Percentiles rank a stretch among this genome's conserved stretches.
Conservation (phyloP, 2,888 invertebrate genomes). For the Gortyna flavago region DNA sequence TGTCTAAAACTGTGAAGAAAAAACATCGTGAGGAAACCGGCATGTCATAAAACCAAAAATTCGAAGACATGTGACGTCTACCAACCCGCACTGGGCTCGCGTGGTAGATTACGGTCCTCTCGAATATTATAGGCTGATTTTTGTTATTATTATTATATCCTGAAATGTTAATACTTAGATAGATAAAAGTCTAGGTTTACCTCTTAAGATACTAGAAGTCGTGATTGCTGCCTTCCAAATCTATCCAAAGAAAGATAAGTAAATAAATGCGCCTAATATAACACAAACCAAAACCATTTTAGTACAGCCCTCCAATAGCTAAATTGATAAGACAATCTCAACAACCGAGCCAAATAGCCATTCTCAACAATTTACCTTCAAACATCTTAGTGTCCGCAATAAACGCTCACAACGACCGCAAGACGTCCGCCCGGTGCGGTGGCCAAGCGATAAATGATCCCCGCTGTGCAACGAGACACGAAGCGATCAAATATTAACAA, state of each 20-base stretch:
- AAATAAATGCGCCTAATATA: no score
- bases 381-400: slow-evolving; percentile 68
- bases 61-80: neutral
- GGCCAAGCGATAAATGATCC: slow-evolving; percentile 81
- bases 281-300: neutral
- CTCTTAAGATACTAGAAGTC: neutral
- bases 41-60: neutral
- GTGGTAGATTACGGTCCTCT: neutral
- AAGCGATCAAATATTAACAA: slow-evolving; percentile 86
- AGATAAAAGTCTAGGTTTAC: neutral
- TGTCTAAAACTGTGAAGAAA: neutral
- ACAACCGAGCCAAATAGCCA: slow-evolving; percentile 33
- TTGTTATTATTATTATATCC: neutral
- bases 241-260: neutral
- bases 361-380: slow-evolving; percentile 50
- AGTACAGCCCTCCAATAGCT: neutral
- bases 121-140: neutral
- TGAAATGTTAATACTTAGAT: neutral
- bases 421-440: slow-evolving; percentile 77
- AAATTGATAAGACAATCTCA: slow-evolving; percentile 35
- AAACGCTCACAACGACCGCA: slow-evolving; percentile 75
- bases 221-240: neutral
- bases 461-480: slow-evolving; percentile 76
- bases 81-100: neutral
- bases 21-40: neutral